These are phyloP conservation scores for Ptilodon capucinus DNA, from an alignment of 2,888 invertebrate species.

Conservation along the genomic window DNA sequence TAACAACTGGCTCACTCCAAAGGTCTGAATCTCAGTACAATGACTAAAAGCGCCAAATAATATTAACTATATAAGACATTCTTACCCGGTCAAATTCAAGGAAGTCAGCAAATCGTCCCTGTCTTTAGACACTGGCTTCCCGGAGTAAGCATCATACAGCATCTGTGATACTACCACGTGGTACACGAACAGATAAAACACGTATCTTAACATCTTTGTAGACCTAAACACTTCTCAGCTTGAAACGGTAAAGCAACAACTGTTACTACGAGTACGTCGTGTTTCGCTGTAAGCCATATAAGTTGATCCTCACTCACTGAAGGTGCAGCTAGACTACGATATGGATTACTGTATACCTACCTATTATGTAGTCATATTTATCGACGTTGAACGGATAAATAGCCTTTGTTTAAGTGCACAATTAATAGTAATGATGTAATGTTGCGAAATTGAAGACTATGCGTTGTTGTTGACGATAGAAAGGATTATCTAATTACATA, in stretches of 20 bases:
- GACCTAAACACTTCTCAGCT: not conserved
- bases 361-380: not conserved
- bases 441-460: not conserved
- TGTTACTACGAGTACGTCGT: too few relatives aligned
- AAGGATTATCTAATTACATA: not conserved
- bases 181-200: not conserved
- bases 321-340: not conserved
- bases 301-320: not conserved
- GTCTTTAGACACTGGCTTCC: not conserved
- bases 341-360: not conserved
- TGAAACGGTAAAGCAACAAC: too few relatives aligned
- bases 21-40: too few relatives aligned
- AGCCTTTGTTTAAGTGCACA: not conserved
- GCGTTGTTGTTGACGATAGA: not conserved
- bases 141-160: not conserved
- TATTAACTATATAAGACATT: too few relatives aligned
- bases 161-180: not conserved
- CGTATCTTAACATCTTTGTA: not conserved
- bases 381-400: not conserved
- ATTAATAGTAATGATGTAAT: not conserved
- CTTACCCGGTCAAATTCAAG: not conserved
- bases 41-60: too few relatives aligned
- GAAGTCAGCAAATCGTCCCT: not conserved
- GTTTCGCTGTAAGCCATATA: too few relatives aligned
- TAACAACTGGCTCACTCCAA: too few relatives aligned